Base-by-base conservation (phyloP, 2,797 vertebrate species). In the Heterohyrax brucei region DNA sequence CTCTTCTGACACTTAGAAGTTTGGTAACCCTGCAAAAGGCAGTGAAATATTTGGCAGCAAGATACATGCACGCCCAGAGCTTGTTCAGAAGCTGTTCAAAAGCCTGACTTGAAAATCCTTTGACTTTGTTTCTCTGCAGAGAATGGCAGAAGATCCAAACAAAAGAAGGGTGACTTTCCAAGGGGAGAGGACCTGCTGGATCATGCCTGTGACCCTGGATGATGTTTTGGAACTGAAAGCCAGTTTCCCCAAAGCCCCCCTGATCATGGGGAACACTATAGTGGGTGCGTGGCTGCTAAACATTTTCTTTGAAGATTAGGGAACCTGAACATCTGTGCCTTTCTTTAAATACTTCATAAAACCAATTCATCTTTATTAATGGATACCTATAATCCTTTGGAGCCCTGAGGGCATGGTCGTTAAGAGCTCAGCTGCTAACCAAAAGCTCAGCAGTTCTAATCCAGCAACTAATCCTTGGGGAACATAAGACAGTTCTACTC, bases 211-310 rank as follows among this genome's bases (percentile, higher is more conserved):
- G 61, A 98, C 97, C 22, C 97, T 99, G 96, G 96, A 98, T 3
- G 99, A 99, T 84, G 98, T 99, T 95, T 93, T 99, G 82, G 98
- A 99, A 95, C 98, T 99, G 85, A 99, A 99, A 98, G 70, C 92
- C 64, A 94, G 77, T 1, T 97, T 99, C 95, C 99, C 99, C 0
- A 19, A 98, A 94, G 99, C 99, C 24, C 99, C 99, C 0, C 97
- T 99, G 44, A 97, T 99, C n/a, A 98, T 99, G 97, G 99, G 99
- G 53, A 99, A 99, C 98, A 99, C 99, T 18, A 84, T 94, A 93
- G 97, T 99, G 59, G 99, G 99, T 99, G 95, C 50, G 98, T 97
- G 24, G 24, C 21, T 85, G 73, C 46, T 83, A 44, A 4, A 1
- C 3, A 16, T 1, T 1, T 62, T 33, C 68, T 73, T 79, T 24